A percentile compares a stretch with the other conserved stretches of the same genome.
Conservation (phyloP, 1,140 invertebrate genomes). For the Aphaenogaster ashmeadi region DNA sequence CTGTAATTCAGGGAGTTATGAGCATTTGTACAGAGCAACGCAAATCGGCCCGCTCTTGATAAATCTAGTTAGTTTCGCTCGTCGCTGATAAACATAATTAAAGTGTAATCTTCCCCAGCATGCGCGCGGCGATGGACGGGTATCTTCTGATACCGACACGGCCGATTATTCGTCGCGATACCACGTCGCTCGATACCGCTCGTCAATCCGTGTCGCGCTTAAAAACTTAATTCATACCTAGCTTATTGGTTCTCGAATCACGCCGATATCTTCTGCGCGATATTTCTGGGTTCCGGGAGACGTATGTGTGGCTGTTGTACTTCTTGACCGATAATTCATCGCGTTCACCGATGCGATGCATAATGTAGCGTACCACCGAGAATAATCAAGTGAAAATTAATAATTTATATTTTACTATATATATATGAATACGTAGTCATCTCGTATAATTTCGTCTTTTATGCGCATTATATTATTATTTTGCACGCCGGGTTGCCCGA, state of each 20-base stretch:
- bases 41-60: conserved; percentile 74
- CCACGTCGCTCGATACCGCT: conserved; percentile 9
- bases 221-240: conserved; percentile 30
- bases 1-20: conserved; percentile 71
- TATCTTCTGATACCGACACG: conserved; percentile 25
- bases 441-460: conserved; percentile 41
- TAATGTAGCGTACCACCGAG: conserved; percentile 20
- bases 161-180: conserved; percentile 15
- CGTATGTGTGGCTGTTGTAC: not conserved
- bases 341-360: conserved; percentile 14
- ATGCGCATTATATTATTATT: conserved; percentile 73
- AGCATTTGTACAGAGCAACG: conserved; percentile 65
- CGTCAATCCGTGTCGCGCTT: conserved; percentile 5
- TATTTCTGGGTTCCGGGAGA: not conserved
- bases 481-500: conserved; percentile 63
- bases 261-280: not conserved
- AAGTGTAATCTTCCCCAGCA: conserved; percentile 70
- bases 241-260: not conserved
- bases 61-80: conserved; percentile 73
- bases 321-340: conserved; percentile 53
- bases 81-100: conserved; percentile 79
- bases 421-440: conserved; percentile 22
- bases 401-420: conserved; percentile 60
- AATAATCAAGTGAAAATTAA: conserved; percentile 67
- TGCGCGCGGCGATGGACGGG: not conserved